Conservation (phyloP, 1,140 invertebrate genomes). For the Zaprionus kolodkinae region DNA sequence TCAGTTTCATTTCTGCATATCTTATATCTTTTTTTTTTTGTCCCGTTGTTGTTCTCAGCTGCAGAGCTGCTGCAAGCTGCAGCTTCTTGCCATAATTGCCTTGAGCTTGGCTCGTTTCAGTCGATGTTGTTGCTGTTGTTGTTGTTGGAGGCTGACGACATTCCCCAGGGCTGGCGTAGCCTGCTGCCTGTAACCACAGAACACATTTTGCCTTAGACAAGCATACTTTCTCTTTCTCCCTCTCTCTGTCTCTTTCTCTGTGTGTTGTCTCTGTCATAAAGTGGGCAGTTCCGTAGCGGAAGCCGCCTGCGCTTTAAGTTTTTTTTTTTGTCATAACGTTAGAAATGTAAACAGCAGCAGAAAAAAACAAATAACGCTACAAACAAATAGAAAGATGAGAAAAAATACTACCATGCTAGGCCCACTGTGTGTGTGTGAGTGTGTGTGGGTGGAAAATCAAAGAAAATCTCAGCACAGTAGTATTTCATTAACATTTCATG, state of each 20-base stretch:
- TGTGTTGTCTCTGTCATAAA: not conserved
- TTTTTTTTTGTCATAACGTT: not conserved
- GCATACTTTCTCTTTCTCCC: slow-evolving; percentile 17
- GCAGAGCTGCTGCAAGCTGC: slow-evolving; percentile 21
- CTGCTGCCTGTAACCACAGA: slow-evolving; percentile 11
- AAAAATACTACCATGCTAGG: not conserved
- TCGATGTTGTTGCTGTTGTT: slow-evolving; percentile 1
- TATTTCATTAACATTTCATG: slow-evolving; percentile 68
- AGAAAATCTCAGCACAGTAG: slow-evolving; percentile 51
- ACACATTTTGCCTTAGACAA: slow-evolving; percentile 27
- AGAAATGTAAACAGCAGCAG: slow-evolving; percentile 2
- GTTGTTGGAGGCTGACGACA: slow-evolving; percentile 9
- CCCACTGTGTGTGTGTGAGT: not conserved
- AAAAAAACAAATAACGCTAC: not conserved
- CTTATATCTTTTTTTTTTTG: not conserved
- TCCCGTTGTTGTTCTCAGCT: not conserved
- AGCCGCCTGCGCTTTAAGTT: not conserved
- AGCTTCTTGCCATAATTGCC: slow-evolving; percentile 48
- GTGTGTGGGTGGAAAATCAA: slow-evolving; percentile 34
- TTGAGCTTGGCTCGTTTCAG: slow-evolving; percentile 19
- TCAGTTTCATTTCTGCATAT: slow-evolving; percentile 29
- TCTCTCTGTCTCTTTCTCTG: not conserved
- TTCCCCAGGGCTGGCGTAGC: slow-evolving; percentile 13
- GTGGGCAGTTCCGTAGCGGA: not conserved
- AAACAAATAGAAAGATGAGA: slow-evolving; percentile 8